Evolutionary conservation across 2,797 vertebrate genomes (phyloP), one percentile per base, ranked within the genome.

Genomic region (Brotula barbata): DNA sequence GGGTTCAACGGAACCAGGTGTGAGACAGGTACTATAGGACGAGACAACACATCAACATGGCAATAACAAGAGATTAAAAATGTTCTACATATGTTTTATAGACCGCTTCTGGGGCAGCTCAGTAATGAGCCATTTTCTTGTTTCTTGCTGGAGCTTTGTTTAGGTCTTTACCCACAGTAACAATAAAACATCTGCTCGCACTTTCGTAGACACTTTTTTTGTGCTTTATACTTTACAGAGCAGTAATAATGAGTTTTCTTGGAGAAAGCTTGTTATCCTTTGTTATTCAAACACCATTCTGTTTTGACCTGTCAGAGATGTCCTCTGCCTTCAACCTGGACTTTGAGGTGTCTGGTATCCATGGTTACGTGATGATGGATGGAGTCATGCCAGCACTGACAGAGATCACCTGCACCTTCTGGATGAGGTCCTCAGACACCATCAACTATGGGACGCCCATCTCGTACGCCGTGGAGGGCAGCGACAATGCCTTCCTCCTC

Each of bases 1-100:
- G 96, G 96, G 92, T 99, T 97, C 93, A 97, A 95, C 85, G 97
- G 97, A 93, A 96, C 87, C 91, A 95, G 93, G 90, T 99, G 97
- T 97, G 97, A 99, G 94, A 98, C 95, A 98, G 97, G 97, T 99
- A 93, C 90, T 87, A 82, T 83, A 79, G 81, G 84, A 83, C 73
- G 68, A 15, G 80, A 81, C 31, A 34, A 72, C 71, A 61, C 62
- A 37, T 87, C 77, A 62, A 68, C 70, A 60, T 75, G 63, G 69
- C 37, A 77, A 58, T 67, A 44, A n/a, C 23, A 34, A 42, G 44
- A 44, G 25, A 28, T 28, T 28, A n/a, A n/a, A n/a, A n/a, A n/a
- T n/a, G n/a, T n/a, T n/a, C n/a, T n/a, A n/a, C n/a, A n/a, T n/a
- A n/a, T n/a, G n/a, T n/a, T n/a, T n/a, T n/a, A n/a, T n/a, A n/a